These are phyloP conservation scores for Diploscapter pachys DNA, from an alignment of 1,140 invertebrate genomes.

Conservation along the genomic window DNA sequence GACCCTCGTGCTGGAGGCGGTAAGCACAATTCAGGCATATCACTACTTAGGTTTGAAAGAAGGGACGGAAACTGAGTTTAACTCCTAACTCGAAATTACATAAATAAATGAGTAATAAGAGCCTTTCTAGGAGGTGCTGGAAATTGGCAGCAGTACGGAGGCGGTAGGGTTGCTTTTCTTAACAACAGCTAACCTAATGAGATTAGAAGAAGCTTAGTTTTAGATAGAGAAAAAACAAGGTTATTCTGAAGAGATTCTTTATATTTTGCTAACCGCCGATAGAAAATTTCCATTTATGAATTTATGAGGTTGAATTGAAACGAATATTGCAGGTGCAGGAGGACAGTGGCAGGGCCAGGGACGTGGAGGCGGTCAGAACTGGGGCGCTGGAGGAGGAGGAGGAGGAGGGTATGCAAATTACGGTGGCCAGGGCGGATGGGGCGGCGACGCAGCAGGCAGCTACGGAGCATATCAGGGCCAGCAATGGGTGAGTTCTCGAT, in stretches of 20 bases:
- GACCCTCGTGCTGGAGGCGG: slow-evolving; percentile 2
- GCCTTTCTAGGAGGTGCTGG: no score
- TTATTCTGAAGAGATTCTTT: no score
- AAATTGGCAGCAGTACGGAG: no score
- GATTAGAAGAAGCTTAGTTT: no score
- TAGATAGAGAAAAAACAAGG: no score
- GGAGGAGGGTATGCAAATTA: slow-evolving; percentile 24
- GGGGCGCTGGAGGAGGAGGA: slow-evolving; percentile 13
- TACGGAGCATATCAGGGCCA: slow-evolving; percentile 18
- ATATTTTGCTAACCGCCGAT: background rate
- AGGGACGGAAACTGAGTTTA: no score
- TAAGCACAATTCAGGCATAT: no score
- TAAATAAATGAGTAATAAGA: no score
- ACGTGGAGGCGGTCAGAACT: slow-evolving; percentile 34
- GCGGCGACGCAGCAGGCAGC: slow-evolving; percentile 17
- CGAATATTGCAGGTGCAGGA: slow-evolving; percentile 5
- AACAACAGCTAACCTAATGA: no score
- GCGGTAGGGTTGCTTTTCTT: no score
- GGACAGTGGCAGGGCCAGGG: slow-evolving; percentile 13
- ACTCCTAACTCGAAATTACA: no score
- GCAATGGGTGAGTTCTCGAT: slow-evolving; percentile 9
- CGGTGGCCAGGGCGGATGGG: slow-evolving; percentile 22
- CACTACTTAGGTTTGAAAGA: no score
- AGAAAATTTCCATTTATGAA: slow-evolving; percentile 7
- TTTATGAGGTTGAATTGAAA: slow-evolving; percentile 9